A percentile compares a stretch with the other conserved stretches of the same genome.
Evolutionary conservation across 2,113 vertebrate species (phyloP).

Genomic region (Alethe diademata): DNA sequence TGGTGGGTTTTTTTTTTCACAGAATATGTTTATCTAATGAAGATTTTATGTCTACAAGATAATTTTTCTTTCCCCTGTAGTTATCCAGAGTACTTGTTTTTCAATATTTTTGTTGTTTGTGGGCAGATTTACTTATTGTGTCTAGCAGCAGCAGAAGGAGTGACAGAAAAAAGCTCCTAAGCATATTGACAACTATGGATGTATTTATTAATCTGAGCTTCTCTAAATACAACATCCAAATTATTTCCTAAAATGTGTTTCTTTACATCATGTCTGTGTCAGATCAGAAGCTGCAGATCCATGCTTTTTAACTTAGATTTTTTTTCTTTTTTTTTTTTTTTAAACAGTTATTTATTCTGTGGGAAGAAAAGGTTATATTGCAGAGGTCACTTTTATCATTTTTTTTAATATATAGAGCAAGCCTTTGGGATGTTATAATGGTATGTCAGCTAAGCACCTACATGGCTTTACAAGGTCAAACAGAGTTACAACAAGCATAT

Average conservation of each 20-base stretch:
- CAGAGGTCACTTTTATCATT: conserved; percentile 28
- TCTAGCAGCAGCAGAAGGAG: conserved; percentile 1
- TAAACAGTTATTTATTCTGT: conserved; percentile 65
- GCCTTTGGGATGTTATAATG: conserved; percentile 42
- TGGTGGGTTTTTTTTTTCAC: neutral
- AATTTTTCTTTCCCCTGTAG: neutral
- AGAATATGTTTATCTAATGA: neutral
- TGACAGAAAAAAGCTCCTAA: conserved; percentile 37
- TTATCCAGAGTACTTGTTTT: neutral
- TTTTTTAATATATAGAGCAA: conserved; percentile 46
- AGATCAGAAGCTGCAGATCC: neutral
- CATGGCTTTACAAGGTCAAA: conserved; percentile 70
- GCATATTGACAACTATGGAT: neutral
- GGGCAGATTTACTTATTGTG: neutral
- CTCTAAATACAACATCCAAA: conserved; percentile 13
- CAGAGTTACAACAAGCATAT: conserved; percentile 53
- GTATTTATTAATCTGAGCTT: conserved; percentile 50
- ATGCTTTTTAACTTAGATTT: conserved; percentile 28
- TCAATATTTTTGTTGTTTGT: neutral
- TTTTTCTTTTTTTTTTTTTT: conserved; percentile 62
- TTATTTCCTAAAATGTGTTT: conserved; percentile 27
- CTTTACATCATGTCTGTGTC: conserved; percentile 33
- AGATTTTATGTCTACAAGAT: neutral
- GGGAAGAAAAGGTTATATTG: conserved; percentile 38
- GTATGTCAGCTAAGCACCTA: conserved; percentile 27